Evolutionary conservation across 1,140 invertebrate genomes (phyloP), one percentile per base, ranked within the genome.

Genomic region (Andricus grossulariae): DNA sequence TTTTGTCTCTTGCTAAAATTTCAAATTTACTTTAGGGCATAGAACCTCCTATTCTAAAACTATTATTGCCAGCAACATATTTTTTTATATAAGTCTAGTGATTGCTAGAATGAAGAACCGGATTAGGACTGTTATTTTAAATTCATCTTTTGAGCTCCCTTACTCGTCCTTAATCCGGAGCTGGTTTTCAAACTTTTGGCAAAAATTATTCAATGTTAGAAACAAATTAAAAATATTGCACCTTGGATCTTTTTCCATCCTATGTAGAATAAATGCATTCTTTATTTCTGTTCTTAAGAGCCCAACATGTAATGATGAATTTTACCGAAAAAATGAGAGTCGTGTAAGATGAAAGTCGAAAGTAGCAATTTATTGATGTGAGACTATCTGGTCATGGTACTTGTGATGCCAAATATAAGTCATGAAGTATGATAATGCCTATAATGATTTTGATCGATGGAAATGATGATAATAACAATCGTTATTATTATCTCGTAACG

Each of bases 401-500:
- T 84, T 70, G 75, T 75, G 81, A 86, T 84, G 85, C 83, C 83
- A 84, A 86, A 86, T 75, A 82, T 78, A 81, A 80, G 76, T 81
- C 77, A 72, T 81, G 83, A 81, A 86, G 83, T 83, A 66, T 66
- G 54, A 76, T 76, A 60, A 76, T 55, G 75, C 49, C 72, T 71
- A 75, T 81, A 80, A 84, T 55, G 77, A 77, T 76, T 66, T 60
- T 39, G 25, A 66, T 39, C 60, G 71, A 81, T 78, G 76, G 79
- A 66, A 74, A 80, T 51, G 60, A 72, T 51, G 21, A 78, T 73
- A 45, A 80, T 72, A 75, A 82, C 75, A 72, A 45, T 45, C 32
- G 60, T 66, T 66, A 39, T 66, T 80, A 79, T 85, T 86, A 88
- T 87, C 85, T 85, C 82, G 85, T 90, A 91, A 90, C 83, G 84